Percentiles rank a stretch among this genome's conserved stretches.
phyloP scores from a whole-genome alignment of 2,797 vertebrate species.

The Tadarida brasiliensis region DNA sequence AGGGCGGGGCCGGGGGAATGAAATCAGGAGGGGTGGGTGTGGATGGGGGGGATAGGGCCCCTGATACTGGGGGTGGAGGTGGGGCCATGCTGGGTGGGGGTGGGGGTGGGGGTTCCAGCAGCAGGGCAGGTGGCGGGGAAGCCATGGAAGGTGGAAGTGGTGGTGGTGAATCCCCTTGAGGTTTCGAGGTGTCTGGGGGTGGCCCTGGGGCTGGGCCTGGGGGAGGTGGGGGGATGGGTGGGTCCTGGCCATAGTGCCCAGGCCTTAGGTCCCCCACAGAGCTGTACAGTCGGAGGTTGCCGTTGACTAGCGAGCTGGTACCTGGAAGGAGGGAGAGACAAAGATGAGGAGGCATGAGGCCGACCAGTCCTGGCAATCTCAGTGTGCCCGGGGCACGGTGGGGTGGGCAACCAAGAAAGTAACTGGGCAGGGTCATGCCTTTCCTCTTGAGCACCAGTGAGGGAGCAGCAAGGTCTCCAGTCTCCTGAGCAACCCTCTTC shows the following conservation, averaged over 20 bases:
- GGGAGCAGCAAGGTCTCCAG: background rate
- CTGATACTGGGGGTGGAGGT: conserved; percentile 71
- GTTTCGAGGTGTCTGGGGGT: background rate
- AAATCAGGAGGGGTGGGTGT: conserved; percentile 85
- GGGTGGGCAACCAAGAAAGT: background rate
- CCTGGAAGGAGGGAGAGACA: conserved; percentile 78
- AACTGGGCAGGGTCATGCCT: background rate
- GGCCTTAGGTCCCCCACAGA: conserved; percentile 88
- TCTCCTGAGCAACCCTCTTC: background rate
- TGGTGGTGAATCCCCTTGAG: background rate
- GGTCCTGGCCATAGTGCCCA: conserved; percentile 81
- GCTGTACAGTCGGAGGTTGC: conserved; percentile 87
- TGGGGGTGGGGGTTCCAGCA: conserved; percentile 44
- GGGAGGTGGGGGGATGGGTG: conserved; percentile 87
- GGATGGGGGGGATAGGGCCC: conserved; percentile 69
- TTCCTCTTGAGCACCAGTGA: background rate
- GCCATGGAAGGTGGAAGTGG: conserved; percentile 60
- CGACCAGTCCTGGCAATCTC: background rate
- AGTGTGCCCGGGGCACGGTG: background rate
- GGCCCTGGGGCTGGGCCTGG: conserved; percentile 83
- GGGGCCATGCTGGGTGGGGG: conserved; percentile 71
- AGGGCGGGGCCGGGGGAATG: conserved; percentile 83
- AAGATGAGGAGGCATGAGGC: background rate
- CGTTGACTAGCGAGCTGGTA: conserved; percentile 85
- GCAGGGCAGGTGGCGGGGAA: conserved; percentile 32